Evolutionary conservation across 2,113 vertebrate genomes (phyloP).

Genomic region (Vulpes ferrilata): DNA sequence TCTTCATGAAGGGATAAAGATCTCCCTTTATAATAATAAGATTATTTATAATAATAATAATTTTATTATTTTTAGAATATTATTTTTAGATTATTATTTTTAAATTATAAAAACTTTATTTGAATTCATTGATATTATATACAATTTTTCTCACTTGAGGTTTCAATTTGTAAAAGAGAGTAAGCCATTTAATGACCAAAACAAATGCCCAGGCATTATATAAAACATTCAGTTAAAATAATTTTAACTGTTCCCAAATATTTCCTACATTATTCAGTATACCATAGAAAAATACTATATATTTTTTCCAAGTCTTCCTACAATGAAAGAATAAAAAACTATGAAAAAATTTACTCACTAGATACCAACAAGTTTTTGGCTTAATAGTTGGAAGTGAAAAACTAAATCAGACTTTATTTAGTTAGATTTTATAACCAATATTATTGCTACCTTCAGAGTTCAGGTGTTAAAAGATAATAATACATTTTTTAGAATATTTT

Average conservation of each 20-base stretch:
- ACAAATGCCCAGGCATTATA: not conserved
- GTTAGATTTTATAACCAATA: slow-evolving; percentile 5
- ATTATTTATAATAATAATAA: too few species aligned
- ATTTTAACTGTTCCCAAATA: slow-evolving; percentile 33
- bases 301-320: slow-evolving; percentile 37
- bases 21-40: not conserved
- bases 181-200: slow-evolving; percentile 24
- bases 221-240: slow-evolving; percentile 42
- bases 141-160: slow-evolving; percentile 7
- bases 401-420: not conserved
- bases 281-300: not conserved
- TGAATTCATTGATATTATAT: slow-evolving; percentile 29
- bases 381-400: slow-evolving; percentile 38
- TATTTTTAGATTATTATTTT: too few species aligned
- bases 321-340: not conserved
- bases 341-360: slow-evolving; percentile 10
- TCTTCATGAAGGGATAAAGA: not conserved
- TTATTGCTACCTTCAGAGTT: not conserved
- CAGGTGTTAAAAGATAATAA: slow-evolving; percentile 10
- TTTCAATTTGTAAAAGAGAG: slow-evolving; percentile 12
- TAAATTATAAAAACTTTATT: not conserved
- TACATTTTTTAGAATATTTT: not conserved
- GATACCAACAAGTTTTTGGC: not conserved
- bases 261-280: slow-evolving; percentile 47
- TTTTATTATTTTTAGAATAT: too few species aligned